Base-by-base conservation (phyloP, 2,888 invertebrate species). In the Tethea ocularis region DNA sequence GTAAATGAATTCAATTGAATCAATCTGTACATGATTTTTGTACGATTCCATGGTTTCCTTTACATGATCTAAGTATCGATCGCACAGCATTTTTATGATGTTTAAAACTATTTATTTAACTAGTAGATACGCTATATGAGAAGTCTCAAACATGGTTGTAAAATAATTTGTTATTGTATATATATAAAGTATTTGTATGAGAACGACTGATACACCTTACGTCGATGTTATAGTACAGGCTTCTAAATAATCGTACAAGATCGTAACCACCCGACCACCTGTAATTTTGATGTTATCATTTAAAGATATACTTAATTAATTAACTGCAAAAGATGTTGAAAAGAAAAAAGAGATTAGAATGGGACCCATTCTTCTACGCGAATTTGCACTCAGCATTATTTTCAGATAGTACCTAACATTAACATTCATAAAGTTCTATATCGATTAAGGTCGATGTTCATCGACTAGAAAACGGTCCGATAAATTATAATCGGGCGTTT, bases 81-180 rank as follows among this genome's bases (percentile, higher is more conserved):
- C 10, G 17, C 20, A 20, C 46, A 46, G 46, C 46, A 46, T 10
- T 17, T 41, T 46, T 20, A 46, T 46, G 46, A 46, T 46, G 46
- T 46, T 46, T 46, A 46, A 46, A 46, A 2, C n/a, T 46, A 20
- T 46, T 46, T 46, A 52, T 78, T 80, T 75, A 75, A n/a, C n/a
- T n/a, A 74, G 76, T 78, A 80, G 72, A 63, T 69, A 66, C 61
- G 69, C 71, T 72, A 73, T 73, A 72, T 69, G 70, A 77, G 74
- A 76, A 75, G 71, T 82, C 74, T 80, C 78, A 72, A 67, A 77
- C 72, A 80, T 80, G 78, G 77, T 84, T 85, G 80, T 86, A 84
- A 78, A 79, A 77, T 73, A 77, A 72, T 84, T 84, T 82, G 80
- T 86, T 86, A 72, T 75, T 87, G 86, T 89, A 88, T 54, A 54